phyloP scores from a whole-genome alignment of 2,888 invertebrate genomes.

The Halictus quadricinctus region DNA sequence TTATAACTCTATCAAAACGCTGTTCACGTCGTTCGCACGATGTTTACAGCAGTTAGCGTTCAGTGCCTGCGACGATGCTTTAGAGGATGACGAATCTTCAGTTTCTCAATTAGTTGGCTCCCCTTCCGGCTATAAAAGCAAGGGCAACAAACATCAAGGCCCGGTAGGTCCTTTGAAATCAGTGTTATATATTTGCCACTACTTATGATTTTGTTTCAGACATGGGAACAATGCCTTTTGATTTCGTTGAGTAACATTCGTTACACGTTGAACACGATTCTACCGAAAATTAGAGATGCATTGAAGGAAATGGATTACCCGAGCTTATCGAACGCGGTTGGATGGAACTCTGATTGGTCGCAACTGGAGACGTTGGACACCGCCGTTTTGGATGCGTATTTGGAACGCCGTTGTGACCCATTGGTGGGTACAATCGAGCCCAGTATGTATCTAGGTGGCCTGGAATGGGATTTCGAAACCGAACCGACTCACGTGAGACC shows the following conservation, averaged over 20 bases:
- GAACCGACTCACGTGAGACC: slow-evolving; percentile 91
- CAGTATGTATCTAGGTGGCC: slow-evolving; percentile 96
- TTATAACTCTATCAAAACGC: slow-evolving; percentile 77
- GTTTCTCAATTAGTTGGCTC: slow-evolving; percentile 87
- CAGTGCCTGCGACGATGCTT: slow-evolving; percentile 86
- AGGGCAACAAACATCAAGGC: slow-evolving; percentile 76
- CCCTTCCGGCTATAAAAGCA: slow-evolving; percentile 82
- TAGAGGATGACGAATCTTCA: slow-evolving; percentile 83
- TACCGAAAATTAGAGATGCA: slow-evolving; percentile 87
- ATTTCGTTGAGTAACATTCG: slow-evolving; percentile 95
- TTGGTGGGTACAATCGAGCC: slow-evolving; percentile 98
- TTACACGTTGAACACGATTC: slow-evolving; percentile 89
- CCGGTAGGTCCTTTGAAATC: slow-evolving; percentile 70
- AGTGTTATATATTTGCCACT: slow-evolving; percentile 43
- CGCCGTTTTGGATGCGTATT: slow-evolving; percentile 90
- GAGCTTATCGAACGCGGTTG: slow-evolving; percentile 81
- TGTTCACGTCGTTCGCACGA: slow-evolving; percentile 80
- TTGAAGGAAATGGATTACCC: slow-evolving; percentile 90
- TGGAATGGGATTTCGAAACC: slow-evolving; percentile 92
- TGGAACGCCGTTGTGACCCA: slow-evolving; percentile 96
- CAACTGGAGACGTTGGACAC: slow-evolving; percentile 86
- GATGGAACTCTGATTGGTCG: slow-evolving; percentile 84
- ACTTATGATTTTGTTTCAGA: slow-evolving; percentile 80
- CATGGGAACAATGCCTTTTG: slow-evolving; percentile 92
- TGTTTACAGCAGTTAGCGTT: slow-evolving; percentile 90